Conservation (phyloP, 2,888 invertebrate species). For the Cancer borealis region DNA sequence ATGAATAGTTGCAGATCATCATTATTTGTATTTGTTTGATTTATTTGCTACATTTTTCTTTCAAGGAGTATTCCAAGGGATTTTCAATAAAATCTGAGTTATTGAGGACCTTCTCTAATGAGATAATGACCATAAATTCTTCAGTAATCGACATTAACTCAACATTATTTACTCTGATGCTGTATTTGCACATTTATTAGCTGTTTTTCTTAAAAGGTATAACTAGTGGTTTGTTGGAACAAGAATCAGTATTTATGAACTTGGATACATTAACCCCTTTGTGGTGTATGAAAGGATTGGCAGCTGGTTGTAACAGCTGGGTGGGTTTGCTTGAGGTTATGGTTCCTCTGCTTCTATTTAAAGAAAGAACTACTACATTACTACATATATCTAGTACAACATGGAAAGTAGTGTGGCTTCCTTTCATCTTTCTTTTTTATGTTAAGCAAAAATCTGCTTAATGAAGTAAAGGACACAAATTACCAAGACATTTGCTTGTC, state of each 20-base stretch:
- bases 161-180: neutral
- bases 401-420: no score
- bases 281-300: neutral
- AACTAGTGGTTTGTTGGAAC: neutral
- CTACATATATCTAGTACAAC: no score
- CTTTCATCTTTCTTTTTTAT: no score
- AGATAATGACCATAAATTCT: neutral
- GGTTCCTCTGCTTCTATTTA: no score
- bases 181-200: slow-evolving; percentile 37
- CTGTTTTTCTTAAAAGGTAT: neutral
- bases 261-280: neutral
- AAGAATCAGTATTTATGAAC: neutral
- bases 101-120: neutral
- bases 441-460: no score
- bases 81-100: slow-evolving; percentile 8
- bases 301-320: neutral
- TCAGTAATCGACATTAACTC: neutral
- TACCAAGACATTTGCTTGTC: no score
- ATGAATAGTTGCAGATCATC: neutral
- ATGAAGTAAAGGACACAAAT: no score
- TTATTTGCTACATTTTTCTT: neutral
- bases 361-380: no score
- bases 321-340: neutral
- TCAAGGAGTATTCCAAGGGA: neutral
- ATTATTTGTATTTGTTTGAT: neutral